Evolutionary conservation across 2,888 invertebrate genomes (phyloP), one percentile per base, ranked within the genome.

Genomic region (Caenorhabditis sinica): DNA sequence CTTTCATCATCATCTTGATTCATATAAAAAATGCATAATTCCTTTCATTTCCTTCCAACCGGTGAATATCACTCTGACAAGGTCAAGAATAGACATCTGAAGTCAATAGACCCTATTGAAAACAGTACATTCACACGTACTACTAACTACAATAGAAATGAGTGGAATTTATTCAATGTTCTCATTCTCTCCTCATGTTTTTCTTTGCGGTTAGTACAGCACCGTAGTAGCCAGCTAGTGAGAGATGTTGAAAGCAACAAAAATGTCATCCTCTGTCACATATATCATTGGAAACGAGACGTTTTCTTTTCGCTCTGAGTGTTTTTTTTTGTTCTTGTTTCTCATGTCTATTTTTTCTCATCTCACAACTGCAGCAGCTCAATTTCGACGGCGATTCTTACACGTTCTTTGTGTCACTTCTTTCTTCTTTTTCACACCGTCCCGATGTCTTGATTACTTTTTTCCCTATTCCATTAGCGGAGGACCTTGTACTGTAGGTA

Each of bases 231-330:
- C 69, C 56, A 17, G 51, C 43, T 43, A 28, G 51, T 28, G 20
- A 51, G 49, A 49, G 23, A 51, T 25, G 68, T 68, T 61, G 63
- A 77, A 77, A 75, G 66, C 61, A 74, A 75, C 74, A 74, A 82
- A 65, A 82, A 51, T 63, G 61, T 56, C 75, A 69, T 75, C 51
- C 63, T 60, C 36, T 63, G 69, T 82, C 71, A 65, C 75, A 74
- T 75, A 60, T 82, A 71, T 82, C 66, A 69, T 82, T 75, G 33
- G 49, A 69, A 68, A 69, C 33, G 69, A 66, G 58, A 80, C 33
- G 49, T 72, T 51, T 79, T 65, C 51, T 23, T 71, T 69, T 63
- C 43, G 23, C 51, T 33, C 49, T 73, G 36, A 20, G 45, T 45
- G 33, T 25, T 45, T 43, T 53, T 53, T 63, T 56, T 56, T 58